Evolutionary conservation across 2,113 vertebrate species (phyloP).

Genomic region (Engraulis encrasicolus): DNA sequence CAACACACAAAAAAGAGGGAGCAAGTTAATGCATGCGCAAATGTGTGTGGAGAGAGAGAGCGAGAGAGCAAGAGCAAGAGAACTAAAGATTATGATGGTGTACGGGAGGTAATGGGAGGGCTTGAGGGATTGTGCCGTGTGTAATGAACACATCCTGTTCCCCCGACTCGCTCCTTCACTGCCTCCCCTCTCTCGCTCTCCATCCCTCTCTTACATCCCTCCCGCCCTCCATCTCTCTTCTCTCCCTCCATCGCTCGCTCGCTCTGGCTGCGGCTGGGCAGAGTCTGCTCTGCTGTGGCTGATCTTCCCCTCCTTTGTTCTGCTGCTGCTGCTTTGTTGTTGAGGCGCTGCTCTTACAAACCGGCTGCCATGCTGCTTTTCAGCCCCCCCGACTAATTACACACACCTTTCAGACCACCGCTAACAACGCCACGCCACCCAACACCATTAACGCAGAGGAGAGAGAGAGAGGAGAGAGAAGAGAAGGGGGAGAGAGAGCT

Average conservation of each 20-base stretch:
- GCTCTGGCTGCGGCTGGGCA: neutral
- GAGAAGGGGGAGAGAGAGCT: neutral
- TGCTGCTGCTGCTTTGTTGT: slow-evolving; percentile 21
- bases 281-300: neutral
- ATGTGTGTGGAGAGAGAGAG: neutral
- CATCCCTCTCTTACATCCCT: neutral
- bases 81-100: neutral
- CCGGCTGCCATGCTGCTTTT: slow-evolving; percentile 17
- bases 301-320: slow-evolving; percentile 24
- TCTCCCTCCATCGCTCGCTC: neutral
- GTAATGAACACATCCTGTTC: slow-evolving; percentile 21
- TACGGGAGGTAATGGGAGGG: slow-evolving; percentile 8
- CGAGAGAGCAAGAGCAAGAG: too few species aligned
- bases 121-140: slow-evolving; percentile 24
- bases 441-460: neutral
- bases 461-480: neutral
- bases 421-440: slow-evolving; percentile 4
- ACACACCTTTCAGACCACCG: slow-evolving; percentile 14
- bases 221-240: slow-evolving; percentile 10
- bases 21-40: neutral
- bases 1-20: neutral
- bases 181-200: neutral
- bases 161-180: neutral
- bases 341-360: slow-evolving; percentile 3
- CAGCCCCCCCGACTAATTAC: slow-evolving; percentile 35